Percentiles rank a stretch among this genome's conserved stretches.
These are phyloP conservation scores for Phrixothrix hirtus DNA, from an alignment of 2,888 invertebrate genomes.

Conservation along the genomic window DNA sequence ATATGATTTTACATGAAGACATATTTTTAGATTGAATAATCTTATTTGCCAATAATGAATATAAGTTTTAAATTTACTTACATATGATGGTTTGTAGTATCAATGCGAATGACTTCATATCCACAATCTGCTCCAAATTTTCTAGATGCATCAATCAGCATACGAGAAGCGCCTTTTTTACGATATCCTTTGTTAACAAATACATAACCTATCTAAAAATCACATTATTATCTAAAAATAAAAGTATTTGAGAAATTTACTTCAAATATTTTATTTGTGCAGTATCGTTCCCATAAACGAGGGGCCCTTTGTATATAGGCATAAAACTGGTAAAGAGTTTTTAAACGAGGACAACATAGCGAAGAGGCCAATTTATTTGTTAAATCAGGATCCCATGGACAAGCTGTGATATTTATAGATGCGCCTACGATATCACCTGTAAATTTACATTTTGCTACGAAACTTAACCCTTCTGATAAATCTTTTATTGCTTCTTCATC, in stretches of 20 bases:
- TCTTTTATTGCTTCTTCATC: constrained; percentile 53
- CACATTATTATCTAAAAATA: constrained; percentile 50
- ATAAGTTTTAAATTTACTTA: too few species aligned
- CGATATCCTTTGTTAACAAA: constrained; percentile 58
- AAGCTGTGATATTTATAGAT: constrained; percentile 56
- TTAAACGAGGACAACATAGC: constrained; percentile 53
- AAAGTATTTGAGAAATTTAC: constrained; percentile 43
- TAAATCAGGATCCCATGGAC: constrained; percentile 60
- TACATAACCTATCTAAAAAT: constrained; percentile 58
- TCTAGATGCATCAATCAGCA: constrained; percentile 53
- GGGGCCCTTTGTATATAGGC: constrained; percentile 59
- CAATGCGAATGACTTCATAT: constrained; percentile 56
- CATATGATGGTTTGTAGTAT: constrained; percentile 58
- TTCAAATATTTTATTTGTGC: constrained; percentile 58
- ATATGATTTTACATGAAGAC: too few species aligned
- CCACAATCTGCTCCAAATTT: constrained; percentile 57
- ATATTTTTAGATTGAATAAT: too few species aligned
- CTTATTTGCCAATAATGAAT: too few species aligned
- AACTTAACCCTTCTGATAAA: constrained; percentile 52
- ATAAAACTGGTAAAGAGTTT: constrained; percentile 58
- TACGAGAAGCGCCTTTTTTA: constrained; percentile 57
- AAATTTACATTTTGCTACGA: constrained; percentile 53
- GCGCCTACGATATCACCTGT: constrained; percentile 56
- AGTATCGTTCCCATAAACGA: constrained; percentile 56
- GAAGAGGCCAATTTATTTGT: constrained; percentile 60